Evolutionary conservation across 1,140 invertebrate species (phyloP).

Genomic region (Diprion similis): DNA sequence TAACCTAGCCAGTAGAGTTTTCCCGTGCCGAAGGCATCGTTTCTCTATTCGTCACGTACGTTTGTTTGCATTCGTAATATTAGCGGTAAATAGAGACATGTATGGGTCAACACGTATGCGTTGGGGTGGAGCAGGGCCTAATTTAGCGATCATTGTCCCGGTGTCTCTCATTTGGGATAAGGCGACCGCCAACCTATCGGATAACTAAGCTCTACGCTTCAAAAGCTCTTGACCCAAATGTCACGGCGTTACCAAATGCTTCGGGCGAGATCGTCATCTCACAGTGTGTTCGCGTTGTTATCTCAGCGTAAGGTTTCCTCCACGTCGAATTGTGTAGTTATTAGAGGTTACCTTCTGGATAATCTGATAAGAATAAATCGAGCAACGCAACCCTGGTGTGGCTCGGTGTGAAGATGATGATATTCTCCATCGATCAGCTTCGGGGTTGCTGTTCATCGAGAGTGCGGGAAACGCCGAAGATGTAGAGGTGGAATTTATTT

Average conservation of each 20-base stretch:
- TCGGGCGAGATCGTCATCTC: background rate
- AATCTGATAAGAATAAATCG: background rate
- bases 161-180: background rate
- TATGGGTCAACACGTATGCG: background rate
- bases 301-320: background rate
- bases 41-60: no score
- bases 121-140: background rate
- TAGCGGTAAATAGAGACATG: no score
- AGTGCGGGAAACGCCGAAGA: no score
- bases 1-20: no score
- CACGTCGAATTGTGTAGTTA: background rate
- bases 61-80: no score
- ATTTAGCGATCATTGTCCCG: background rate
- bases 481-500: no score
- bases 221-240: conserved; percentile 2
- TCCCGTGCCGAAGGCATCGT: no score
- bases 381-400: no score
- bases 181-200: conserved; percentile 1
- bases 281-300: background rate
- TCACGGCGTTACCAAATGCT: background rate
- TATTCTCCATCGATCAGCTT: no score
- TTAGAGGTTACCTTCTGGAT: background rate
- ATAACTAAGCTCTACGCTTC: background rate
- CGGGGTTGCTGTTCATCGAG: no score
- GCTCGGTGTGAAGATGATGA: no score